Evolutionary conservation across 2,113 vertebrate genomes (phyloP).

Genomic region (Rhea americana): DNA sequence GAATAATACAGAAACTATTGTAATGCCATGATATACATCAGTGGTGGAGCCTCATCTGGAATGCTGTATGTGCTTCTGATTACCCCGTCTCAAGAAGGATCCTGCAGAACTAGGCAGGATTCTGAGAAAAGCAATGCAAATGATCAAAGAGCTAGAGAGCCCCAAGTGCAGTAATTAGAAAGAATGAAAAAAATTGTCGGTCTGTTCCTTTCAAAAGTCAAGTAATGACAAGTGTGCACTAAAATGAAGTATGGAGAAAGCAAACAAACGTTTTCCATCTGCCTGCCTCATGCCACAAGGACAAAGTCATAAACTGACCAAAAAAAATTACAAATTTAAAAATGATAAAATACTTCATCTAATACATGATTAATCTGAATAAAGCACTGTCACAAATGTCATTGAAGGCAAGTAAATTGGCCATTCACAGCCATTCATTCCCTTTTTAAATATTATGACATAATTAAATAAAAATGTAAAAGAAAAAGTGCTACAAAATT

Average conservation of each 20-base stretch:
- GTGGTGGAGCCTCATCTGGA: conserved; percentile 54
- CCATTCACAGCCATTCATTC: not conserved
- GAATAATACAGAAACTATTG: conserved; percentile 65
- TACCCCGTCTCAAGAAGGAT: conserved; percentile 1
- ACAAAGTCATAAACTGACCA: not conserved
- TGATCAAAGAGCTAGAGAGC: not conserved
- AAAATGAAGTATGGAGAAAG: not conserved
- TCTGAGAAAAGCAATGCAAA: not conserved
- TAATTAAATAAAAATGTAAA: not conserved
- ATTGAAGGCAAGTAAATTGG: not conserved
- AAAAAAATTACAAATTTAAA: not conserved
- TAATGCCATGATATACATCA: conserved; percentile 62
- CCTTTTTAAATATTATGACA: not conserved
- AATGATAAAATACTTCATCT: not conserved
- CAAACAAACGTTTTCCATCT: not conserved
- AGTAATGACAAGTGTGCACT: not conserved
- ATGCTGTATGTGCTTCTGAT: conserved; percentile 24
- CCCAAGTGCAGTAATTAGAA: not conserved
- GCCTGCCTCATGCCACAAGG: not conserved
- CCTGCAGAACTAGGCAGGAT: not conserved
- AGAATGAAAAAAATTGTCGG: not conserved
- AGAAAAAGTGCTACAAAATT: not conserved
- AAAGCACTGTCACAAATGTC: not conserved
- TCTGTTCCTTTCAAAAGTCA: too few relatives aligned
- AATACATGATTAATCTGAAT: not conserved